Evolutionary conservation across 2,888 invertebrate species (phyloP), one percentile per base, ranked within the genome.

Genomic region (Lumbricus terrestris): DNA sequence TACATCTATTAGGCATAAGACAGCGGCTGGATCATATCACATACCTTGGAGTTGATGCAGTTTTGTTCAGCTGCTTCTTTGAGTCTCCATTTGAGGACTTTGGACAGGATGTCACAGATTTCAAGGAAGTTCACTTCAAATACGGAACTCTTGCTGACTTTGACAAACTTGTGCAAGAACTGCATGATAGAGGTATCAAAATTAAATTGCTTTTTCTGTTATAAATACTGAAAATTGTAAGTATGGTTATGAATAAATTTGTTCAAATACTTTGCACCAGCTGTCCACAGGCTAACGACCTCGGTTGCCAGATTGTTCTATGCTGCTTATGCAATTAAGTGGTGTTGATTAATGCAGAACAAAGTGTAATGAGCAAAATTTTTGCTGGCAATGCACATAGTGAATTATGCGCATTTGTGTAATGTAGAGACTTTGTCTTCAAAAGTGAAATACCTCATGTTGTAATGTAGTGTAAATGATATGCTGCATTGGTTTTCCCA

Each of bases 31-130:
- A 93, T 90, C 93, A 94, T 90, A 92, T 95, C 88, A 91, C 92
- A 34, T 92, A 93, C 37, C 92, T 94, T 0, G 94, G 93, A 13
- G 92, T 94, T 1, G 92, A 93, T 34, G 93, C 93, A 13, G 92
- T 94, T n/a, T 93, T 94, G 4, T 92, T 95, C 23, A 93, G 93
- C 90, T 93, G 93, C 6, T 92, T 94, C 90, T 93, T 93, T 90
- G 90, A 91, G 47, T 92, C 92, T n/a, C 90, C 91, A 15, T 54
- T 89, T 35, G 90, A 92, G 29, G 97, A 98, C 95, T 97, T 97
- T 94, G 97, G 97, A 0, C 97, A 97, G 93, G 98, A 98, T 93
- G 97, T 98, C 92, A 91, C 97, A 42, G 96, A 98, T 95, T 97
- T 97, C 94, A 96, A 95, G 91, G 96, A 96, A n/a, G 96, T 98